Evolutionary conservation across 2,113 vertebrate genomes (phyloP).

Genomic region (Pantherophis guttatus): DNA sequence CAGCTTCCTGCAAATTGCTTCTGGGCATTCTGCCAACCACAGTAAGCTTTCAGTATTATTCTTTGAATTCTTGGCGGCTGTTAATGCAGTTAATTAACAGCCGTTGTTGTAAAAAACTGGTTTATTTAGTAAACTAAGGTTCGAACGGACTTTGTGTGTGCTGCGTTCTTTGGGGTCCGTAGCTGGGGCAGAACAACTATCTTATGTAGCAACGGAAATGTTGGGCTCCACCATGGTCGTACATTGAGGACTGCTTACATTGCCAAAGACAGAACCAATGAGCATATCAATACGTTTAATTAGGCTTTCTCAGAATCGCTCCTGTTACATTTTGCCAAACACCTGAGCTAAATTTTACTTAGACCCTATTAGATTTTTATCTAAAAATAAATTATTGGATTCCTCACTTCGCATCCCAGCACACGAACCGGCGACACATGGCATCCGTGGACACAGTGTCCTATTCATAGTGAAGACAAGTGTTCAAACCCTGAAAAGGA

Average conservation of each 20-base stretch:
- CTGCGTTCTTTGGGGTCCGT: no score
- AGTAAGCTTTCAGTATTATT: no score
- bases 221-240: no score
- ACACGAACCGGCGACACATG: background rate
- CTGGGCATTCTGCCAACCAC: no score
- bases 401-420: background rate
- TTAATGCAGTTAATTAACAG: no score
- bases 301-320: background rate
- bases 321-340: background rate
- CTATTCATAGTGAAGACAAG: background rate
- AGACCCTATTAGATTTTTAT: background rate
- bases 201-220: no score
- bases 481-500: constrained; percentile 37
- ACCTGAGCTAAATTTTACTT: background rate
- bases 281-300: background rate
- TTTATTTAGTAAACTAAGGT: no score
- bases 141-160: no score
- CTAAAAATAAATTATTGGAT: constrained; percentile 9
- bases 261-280: background rate
- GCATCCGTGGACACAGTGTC: fast-evolving
- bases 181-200: no score
- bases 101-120: no score
- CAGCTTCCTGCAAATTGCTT: no score
- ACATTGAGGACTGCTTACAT: background rate
- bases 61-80: no score